Conservation (phyloP, 2,797 vertebrate species). For the Lerista edwardsae region DNA sequence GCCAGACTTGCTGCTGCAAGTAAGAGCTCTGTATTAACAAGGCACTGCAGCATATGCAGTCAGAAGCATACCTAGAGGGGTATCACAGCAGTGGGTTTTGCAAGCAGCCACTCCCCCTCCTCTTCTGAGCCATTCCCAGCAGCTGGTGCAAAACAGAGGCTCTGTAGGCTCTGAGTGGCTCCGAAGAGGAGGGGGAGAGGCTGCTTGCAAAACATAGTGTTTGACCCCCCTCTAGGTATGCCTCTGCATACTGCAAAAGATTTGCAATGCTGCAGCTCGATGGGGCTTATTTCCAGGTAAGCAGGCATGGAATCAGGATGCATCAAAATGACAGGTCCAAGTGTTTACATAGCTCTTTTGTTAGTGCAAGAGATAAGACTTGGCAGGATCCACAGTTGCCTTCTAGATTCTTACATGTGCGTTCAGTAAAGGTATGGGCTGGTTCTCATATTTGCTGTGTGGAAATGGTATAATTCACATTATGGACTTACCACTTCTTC, state of each 20-base stretch:
- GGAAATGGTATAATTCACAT: neutral
- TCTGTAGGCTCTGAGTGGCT: too few relatives aligned
- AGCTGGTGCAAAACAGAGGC: too few relatives aligned
- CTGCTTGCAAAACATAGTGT: too few relatives aligned
- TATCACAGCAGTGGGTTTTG: too few relatives aligned
- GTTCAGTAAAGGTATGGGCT: neutral
- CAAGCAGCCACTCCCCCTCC: too few relatives aligned
- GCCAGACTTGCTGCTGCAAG: slow-evolving; percentile 8
- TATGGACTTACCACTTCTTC: neutral
- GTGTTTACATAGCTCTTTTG: neutral
- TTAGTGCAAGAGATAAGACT: neutral
- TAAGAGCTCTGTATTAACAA: slow-evolving; percentile 3
- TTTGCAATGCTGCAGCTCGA: neutral
- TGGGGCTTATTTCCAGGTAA: neutral
- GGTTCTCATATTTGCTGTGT: neutral
- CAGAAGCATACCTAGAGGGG: too few relatives aligned
- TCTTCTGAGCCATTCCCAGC: too few relatives aligned
- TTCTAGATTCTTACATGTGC: neutral
- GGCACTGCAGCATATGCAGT: neutral
- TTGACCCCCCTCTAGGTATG: too few relatives aligned
- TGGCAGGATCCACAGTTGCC: neutral
- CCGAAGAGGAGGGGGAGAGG: too few relatives aligned
- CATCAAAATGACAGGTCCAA: neutral
- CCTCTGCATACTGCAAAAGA: neutral
- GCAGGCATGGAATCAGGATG: neutral